phyloP scores from a whole-genome alignment of 2,113 vertebrate genomes.

The Dipodomys stephensi region DNA sequence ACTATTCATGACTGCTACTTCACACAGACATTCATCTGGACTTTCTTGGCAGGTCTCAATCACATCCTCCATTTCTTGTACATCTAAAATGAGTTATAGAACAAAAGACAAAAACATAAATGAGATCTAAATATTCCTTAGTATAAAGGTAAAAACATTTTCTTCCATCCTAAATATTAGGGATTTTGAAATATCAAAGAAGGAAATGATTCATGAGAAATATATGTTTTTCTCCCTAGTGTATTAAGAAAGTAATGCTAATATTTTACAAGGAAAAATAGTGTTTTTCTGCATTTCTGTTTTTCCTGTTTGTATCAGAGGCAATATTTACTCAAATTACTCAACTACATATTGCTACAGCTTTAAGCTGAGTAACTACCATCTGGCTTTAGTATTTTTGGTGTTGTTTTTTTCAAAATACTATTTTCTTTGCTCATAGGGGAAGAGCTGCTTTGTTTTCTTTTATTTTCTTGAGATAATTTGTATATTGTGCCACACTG shows the following conservation, averaged over 20 bases:
- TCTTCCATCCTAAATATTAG: neutral
- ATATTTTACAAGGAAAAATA: neutral
- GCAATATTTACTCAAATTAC: neutral
- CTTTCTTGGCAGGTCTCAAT: neutral
- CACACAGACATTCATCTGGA: neutral
- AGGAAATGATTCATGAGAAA: neutral
- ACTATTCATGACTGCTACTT: neutral
- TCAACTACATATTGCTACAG: neutral
- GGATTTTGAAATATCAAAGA: neutral
- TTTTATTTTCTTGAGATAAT: neutral
- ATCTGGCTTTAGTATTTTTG: neutral
- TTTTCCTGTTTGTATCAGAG: neutral
- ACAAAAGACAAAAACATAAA: too few species aligned
- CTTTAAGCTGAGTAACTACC: neutral
- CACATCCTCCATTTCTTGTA: neutral
- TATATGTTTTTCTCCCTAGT: neutral
- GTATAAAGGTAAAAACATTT: neutral
- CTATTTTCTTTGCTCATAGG: too few species aligned
- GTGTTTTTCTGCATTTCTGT: neutral
- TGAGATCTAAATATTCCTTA: neutral
- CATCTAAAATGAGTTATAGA: conserved; percentile 24
- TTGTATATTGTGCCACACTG: neutral
- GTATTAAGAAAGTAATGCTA: neutral
- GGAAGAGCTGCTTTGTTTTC: neutral
- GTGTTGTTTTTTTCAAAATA: too few species aligned